Base-by-base conservation (phyloP, 2,888 invertebrate genomes). In the Microctonus aethiopoides region DNA sequence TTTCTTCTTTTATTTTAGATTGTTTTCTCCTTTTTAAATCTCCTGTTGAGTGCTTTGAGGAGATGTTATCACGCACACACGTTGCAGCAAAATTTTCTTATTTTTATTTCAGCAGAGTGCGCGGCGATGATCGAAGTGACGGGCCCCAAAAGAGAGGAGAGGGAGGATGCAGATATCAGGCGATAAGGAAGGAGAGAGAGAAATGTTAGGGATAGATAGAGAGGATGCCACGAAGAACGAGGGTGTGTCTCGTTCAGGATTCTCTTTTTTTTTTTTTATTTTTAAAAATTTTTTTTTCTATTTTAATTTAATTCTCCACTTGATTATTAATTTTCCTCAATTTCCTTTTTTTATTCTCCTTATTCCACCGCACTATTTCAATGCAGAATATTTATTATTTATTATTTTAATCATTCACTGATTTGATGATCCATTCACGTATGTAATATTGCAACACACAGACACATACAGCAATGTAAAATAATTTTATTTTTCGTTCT, bases 31-130 rank as follows among this genome's bases (percentile, higher is more conserved):
- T 41, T 32, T n/a, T 29, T 59, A 24, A 9, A 9, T 60, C 34
- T 10, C 22, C 36, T 52, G 16, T 22, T 29, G 11, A 24, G 24
- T 13, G 5, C 11, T 26, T 6, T 26, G 11, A 13, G n/a, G n/a
- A 26, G 26, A 72, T 70, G 73, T 63, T 61, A 74, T 74, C 71
- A 79, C 74, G n/a, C n/a, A n/a, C 75, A 75, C 75, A 76, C 77
- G 78, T 78, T 77, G 68, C 74, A 67, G 68, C 52, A 56, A 72
- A 68, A 41, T 63, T 56, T 69, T 41, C n/a, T n/a, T n/a, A n/a
- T n/a, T n/a, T n/a, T n/a, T n/a, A n/a, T n/a, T n/a, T n/a, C n/a
- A n/a, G 51, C 63, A 46, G n/a, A 46, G 46, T 16, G 72, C 68
- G 68, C 72, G 73, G 71, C 71, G 68, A 63, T n/a, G 46, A 46